Percentiles rank a stretch among this genome's conserved stretches.
These are phyloP conservation scores for Pammene aurita DNA, from an alignment of 2,888 invertebrate species.

Conservation along the genomic window DNA sequence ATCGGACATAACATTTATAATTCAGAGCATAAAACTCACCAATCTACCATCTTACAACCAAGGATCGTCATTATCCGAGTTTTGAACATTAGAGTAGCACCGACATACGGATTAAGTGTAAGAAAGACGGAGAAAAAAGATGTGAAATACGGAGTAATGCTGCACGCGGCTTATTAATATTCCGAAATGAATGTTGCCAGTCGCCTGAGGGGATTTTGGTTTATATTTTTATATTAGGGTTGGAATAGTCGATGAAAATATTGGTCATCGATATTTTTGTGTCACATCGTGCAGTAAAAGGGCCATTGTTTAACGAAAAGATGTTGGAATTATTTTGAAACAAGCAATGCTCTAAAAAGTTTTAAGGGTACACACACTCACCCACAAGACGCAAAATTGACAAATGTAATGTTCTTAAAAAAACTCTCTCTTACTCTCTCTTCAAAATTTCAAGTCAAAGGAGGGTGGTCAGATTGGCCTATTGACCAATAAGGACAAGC, in stretches of 20 bases:
- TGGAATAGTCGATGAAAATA: conserved; percentile 21
- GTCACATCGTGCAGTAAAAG: neutral
- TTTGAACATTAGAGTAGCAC: conserved; percentile 38
- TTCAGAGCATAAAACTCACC: conserved; percentile 37
- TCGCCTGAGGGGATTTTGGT: conserved; percentile 39
- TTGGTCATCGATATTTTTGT: neutral
- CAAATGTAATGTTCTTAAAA: no score
- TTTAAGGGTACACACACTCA: no score
- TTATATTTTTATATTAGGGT: conserved; percentile 40
- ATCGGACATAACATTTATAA: conserved; percentile 36
- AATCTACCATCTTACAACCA: conserved; percentile 39
- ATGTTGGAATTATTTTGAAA: no score
- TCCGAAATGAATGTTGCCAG: conserved; percentile 41
- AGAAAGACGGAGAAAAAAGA: conserved; percentile 7
- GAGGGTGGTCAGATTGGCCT: no score
- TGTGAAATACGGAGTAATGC: conserved; percentile 40
- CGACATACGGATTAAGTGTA: conserved; percentile 12
- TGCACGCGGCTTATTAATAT: conserved; percentile 41
- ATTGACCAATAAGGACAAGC: no score
- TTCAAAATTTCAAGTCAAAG: no score
- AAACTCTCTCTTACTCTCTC: no score
- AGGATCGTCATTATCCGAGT: conserved; percentile 39
- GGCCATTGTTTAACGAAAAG: no score
- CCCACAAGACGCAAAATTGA: no score
- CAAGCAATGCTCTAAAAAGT: no score